These are phyloP conservation scores for Hesperophylax magnus DNA, from an alignment of 1,140 invertebrate genomes.

Conservation along the genomic window DNA sequence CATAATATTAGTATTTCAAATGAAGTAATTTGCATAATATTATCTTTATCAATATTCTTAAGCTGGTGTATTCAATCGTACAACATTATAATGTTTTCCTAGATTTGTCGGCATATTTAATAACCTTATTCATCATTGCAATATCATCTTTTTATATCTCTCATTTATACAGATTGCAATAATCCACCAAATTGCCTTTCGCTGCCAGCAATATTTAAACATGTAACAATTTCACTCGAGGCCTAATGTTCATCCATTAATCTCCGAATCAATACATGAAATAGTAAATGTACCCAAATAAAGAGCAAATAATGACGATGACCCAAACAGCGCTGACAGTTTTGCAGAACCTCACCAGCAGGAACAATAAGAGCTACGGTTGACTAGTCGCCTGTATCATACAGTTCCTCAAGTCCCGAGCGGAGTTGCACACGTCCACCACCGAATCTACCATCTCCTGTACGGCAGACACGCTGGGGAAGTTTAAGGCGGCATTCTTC, in stretches of 20 bases:
- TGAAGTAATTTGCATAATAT: neutral
- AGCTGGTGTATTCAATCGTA: neutral
- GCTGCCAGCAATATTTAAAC: too few species aligned
- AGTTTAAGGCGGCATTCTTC: slow-evolving; percentile 91
- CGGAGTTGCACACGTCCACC: slow-evolving; percentile 84
- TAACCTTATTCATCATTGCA: too few species aligned
- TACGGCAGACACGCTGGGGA: slow-evolving; percentile 90
- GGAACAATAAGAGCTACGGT: slow-evolving; percentile 44
- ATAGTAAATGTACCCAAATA: slow-evolving; percentile 33
- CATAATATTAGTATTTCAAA: too few species aligned
- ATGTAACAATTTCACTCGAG: too few species aligned
- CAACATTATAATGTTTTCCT: neutral
- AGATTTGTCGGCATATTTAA: too few species aligned
- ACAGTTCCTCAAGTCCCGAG: slow-evolving; percentile 81
- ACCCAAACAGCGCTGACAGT: neutral
- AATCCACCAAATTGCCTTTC: too few species aligned
- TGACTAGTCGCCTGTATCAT: slow-evolving; percentile 71
- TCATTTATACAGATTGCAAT: too few species aligned
- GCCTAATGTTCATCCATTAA: too few species aligned
- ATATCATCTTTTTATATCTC: too few species aligned
- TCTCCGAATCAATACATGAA: slow-evolving; percentile 14
- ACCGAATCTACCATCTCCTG: slow-evolving; percentile 95
- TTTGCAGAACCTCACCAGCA: slow-evolving; percentile 7
- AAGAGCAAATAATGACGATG: neutral
- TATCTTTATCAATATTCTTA: neutral